Evolutionary conservation across 2,113 vertebrate species (phyloP).

Genomic region (Xenopus tropicalis): DNA sequence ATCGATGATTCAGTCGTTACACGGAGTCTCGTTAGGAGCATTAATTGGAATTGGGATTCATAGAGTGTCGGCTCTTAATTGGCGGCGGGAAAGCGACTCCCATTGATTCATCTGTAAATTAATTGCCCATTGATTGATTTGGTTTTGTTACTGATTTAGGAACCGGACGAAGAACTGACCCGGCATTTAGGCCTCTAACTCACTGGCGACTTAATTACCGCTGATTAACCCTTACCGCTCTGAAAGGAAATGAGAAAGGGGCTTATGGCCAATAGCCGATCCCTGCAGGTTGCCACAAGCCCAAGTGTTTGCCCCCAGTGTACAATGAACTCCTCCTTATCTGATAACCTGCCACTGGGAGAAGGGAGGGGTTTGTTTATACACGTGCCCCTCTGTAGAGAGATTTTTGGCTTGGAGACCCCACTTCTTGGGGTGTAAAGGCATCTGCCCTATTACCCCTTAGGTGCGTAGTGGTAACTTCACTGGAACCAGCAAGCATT

Average conservation of each 20-base stretch:
- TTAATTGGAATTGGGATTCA: conserved; percentile 35
- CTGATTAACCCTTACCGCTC: neutral
- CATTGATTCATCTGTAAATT: conserved; percentile 32
- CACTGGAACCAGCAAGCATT: no score
- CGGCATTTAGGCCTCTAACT: conserved; percentile 4
- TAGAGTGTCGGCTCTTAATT: conserved; percentile 19
- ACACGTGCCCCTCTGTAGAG: no score
- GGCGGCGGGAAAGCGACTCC: conserved; percentile 14
- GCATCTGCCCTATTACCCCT: no score
- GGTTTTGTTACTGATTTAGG: conserved; percentile 39
- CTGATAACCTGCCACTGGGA: no score
- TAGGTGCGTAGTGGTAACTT: no score
- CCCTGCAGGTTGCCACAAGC: no score
- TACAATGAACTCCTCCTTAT: no score
- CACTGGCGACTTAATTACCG: conserved; percentile 19
- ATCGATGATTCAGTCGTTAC: conserved; percentile 15
- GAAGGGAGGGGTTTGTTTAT: no score
- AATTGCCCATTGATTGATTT: conserved; percentile 35
- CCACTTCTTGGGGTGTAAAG: no score
- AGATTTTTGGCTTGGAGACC: no score
- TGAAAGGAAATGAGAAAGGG: neutral
- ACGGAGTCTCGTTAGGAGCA: conserved; percentile 31
- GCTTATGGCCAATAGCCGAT: no score
- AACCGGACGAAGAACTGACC: conserved; percentile 16
- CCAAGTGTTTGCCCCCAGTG: no score